These are phyloP conservation scores for Chromis chromis DNA, from an alignment of 2,797 vertebrate genomes.

Conservation along the genomic window DNA sequence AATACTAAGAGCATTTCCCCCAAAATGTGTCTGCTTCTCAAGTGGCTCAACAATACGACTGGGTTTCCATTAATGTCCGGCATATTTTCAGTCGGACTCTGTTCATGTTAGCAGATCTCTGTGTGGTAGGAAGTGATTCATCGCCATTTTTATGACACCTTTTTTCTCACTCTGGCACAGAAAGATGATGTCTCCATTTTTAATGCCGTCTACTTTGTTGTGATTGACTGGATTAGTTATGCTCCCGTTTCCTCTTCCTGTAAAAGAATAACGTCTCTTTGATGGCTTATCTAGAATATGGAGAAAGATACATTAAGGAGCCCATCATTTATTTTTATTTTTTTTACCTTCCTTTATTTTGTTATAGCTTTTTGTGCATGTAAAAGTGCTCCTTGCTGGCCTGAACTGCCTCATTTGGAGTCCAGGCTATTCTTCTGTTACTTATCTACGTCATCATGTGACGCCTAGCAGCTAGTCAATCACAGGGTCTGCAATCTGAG, in stretches of 20 bases:
- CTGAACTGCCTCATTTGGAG: too few species aligned
- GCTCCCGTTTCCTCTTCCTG: too few species aligned
- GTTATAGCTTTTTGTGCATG: too few species aligned
- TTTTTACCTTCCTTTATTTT: too few species aligned
- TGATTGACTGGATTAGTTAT: not conserved
- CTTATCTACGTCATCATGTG: too few species aligned
- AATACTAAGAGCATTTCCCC: not conserved
- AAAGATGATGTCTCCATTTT: not conserved
- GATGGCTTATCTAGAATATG: not conserved
- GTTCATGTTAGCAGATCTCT: not conserved
- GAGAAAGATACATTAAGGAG: too few species aligned
- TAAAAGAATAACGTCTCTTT: not conserved
- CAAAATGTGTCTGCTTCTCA: constrained; percentile 3
- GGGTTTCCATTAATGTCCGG: not conserved
- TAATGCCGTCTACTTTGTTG: not conserved
- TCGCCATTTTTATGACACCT: too few species aligned
- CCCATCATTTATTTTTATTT: too few species aligned
- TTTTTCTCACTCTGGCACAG: not conserved
- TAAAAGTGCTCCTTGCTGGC: too few species aligned
- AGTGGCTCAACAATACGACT: not conserved
- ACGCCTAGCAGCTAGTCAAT: too few species aligned
- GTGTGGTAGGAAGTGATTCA: not conserved
- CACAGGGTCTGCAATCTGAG: too few species aligned
- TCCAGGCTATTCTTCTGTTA: too few species aligned
- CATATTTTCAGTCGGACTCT: not conserved